Percentiles rank a stretch among this genome's conserved stretches.
phyloP scores from a whole-genome alignment of 2,797 vertebrate genomes.

The Chromobotia macracanthus region DNA sequence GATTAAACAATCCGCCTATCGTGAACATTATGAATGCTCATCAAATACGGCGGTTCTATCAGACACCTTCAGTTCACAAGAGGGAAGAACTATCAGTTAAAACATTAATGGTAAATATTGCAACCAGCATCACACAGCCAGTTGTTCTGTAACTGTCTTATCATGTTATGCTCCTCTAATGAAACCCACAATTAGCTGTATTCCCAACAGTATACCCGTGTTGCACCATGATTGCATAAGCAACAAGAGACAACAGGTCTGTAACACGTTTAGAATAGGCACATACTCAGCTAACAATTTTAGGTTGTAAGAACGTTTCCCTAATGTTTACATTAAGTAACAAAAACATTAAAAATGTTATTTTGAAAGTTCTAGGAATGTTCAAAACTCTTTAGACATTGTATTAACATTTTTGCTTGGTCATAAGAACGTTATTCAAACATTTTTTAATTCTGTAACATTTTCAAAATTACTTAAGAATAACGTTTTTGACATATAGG shows the following conservation, averaged over 20 bases:
- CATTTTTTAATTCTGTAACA: too few species aligned
- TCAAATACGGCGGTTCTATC: background rate
- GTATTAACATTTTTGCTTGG: too few species aligned
- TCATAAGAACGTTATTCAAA: too few species aligned
- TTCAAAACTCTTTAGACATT: too few species aligned
- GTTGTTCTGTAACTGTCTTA: constrained; percentile 60
- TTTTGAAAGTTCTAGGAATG: too few species aligned
- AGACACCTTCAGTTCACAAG: constrained; percentile 19
- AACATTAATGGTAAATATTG: constrained; percentile 69
- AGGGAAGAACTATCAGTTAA: constrained; percentile 36
- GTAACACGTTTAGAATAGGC: constrained; percentile 53
- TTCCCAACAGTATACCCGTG: constrained; percentile 69
- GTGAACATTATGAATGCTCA: constrained; percentile 17
- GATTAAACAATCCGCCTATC: constrained; percentile 28
- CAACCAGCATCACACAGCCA: constrained; percentile 61
- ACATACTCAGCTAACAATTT: constrained; percentile 1
- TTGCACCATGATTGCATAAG: constrained; percentile 73
- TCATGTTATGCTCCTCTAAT: constrained; percentile 69
- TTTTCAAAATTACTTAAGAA: too few species aligned
- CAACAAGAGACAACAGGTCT: constrained; percentile 62
- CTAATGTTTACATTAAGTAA: too few species aligned
- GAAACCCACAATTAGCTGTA: constrained; percentile 76
- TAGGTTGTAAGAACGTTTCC: too few species aligned
- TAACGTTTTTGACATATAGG: too few species aligned
- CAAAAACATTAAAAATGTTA: too few species aligned